These are phyloP conservation scores for Alosa sapidissima DNA, from an alignment of 2,797 vertebrate genomes.

Conservation along the genomic window DNA sequence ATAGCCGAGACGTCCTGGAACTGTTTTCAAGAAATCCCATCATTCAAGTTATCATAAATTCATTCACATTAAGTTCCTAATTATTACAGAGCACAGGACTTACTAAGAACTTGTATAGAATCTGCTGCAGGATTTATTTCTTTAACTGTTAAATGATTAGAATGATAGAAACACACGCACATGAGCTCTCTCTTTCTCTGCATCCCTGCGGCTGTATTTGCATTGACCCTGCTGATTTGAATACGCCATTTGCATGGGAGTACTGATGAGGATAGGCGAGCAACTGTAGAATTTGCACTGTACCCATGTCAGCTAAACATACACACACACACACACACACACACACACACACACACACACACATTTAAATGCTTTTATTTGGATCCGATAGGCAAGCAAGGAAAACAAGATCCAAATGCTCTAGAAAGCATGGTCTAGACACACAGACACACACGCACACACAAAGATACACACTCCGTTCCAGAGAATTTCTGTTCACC, in stretches of 20 bases:
- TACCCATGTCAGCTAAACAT: background rate
- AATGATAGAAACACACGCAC: background rate
- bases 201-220: slow-evolving; percentile 64
- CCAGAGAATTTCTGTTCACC: no score
- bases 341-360: no score
- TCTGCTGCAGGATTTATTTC: no score
- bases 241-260: slow-evolving; percentile 73
- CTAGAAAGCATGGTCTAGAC: no score
- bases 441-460: background rate
- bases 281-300: slow-evolving; percentile 37
- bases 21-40: background rate
- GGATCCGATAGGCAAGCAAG: no score
- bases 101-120: background rate
- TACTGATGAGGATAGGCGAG: slow-evolving; percentile 52
- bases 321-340: slow-evolving; percentile 5
- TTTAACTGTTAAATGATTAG: no score
- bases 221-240: slow-evolving; percentile 73
- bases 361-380: no score
- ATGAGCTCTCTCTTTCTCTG: slow-evolving; percentile 39
- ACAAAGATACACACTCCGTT: background rate
- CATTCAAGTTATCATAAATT: no score
- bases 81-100: background rate
- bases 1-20: background rate
- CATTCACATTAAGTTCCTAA: no score
- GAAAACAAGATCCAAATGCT: no score